Evolutionary conservation across 2,797 vertebrate species (phyloP).

Genomic region (Lepilemur septentrionalis): DNA sequence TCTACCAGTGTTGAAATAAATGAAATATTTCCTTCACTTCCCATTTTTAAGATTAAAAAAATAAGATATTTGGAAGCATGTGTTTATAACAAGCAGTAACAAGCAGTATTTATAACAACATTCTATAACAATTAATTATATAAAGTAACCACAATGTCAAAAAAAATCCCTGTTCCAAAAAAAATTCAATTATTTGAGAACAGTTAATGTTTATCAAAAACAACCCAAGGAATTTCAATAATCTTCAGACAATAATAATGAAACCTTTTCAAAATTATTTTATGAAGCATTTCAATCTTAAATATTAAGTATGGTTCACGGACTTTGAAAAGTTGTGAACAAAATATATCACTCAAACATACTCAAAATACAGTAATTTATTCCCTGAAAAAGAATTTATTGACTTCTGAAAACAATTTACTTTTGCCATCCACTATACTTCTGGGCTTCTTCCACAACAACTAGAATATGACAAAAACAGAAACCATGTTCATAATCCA

Average conservation of each 20-base stretch:
- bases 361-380: not conserved
- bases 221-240: not conserved
- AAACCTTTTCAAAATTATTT: not conserved
- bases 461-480: not conserved
- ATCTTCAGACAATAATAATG: not conserved
- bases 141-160: not conserved
- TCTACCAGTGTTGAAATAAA: not conserved
- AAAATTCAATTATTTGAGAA: conserved; percentile 12
- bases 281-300: not conserved
- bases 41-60: not conserved
- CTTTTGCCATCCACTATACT: not conserved
- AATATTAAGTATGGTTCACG: not conserved
- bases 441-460: not conserved
- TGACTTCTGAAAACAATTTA: not conserved
- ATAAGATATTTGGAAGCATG: not conserved
- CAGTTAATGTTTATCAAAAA: not conserved
- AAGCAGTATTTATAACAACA: not conserved
- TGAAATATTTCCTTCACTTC: not conserved
- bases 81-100: too few relatives aligned
- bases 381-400: not conserved
- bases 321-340: not conserved
- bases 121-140: not conserved
- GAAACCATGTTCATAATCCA: not conserved
- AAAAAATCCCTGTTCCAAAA: not conserved
- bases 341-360: conserved; percentile 13